Percentiles rank a stretch among this genome's conserved stretches.
Conservation (phyloP, 1,140 invertebrate genomes). For the Amphibalanus amphitrite region DNA sequence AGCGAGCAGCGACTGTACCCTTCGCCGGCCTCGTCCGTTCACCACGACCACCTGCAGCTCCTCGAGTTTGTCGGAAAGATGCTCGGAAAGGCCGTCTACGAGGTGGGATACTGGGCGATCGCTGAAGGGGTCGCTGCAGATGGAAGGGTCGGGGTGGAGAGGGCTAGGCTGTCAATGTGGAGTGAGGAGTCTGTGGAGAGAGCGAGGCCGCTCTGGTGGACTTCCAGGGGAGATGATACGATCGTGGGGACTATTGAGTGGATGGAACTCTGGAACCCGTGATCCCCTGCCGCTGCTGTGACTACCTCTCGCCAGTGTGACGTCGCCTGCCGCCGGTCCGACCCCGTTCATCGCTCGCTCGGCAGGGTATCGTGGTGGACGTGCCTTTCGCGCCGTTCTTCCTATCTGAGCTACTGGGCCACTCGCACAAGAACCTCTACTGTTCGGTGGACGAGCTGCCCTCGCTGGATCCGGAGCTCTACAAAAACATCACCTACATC, state of each 20-base stretch:
- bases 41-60: constrained; percentile 88
- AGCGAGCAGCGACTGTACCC: constrained; percentile 89
- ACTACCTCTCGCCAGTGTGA: no score
- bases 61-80: constrained; percentile 97
- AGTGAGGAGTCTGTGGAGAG: no score
- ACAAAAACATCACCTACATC: constrained; percentile 87
- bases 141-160: no score
- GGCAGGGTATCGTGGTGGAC: constrained; percentile 51
- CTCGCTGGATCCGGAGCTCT: constrained; percentile 87
- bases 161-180: no score
- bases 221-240: no score
- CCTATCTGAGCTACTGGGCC: constrained; percentile 84
- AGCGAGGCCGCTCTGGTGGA: no score
- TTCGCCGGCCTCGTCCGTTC: constrained; percentile 75
- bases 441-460: constrained; percentile 94
- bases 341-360: no score
- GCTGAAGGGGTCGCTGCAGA: no score
- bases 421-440: constrained; percentile 72
- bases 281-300: no score
- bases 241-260: no score
- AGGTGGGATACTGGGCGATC: constrained; percentile 38
- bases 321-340: no score
- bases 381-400: constrained; percentile 98
- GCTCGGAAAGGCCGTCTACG: constrained; percentile 95
- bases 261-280: no score